Conservation (phyloP, 2,888 invertebrate genomes). For the Melinaea menophilus region DNA sequence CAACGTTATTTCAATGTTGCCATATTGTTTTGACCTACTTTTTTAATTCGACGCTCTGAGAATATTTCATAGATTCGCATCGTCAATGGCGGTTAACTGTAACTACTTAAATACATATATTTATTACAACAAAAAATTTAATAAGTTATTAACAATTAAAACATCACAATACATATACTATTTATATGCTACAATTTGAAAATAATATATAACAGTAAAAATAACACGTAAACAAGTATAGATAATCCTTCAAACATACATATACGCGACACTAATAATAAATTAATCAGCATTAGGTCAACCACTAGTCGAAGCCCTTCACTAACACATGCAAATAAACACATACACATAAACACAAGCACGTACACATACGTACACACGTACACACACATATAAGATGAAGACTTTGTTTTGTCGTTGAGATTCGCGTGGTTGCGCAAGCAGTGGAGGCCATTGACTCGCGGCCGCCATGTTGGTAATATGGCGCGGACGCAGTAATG, state of each 20-base stretch:
- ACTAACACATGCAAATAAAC: slow-evolving; percentile 47
- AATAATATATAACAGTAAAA: too few relatives aligned
- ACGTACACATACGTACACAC: slow-evolving; percentile 15
- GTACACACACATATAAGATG: slow-evolving; percentile 45
- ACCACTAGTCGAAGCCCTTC: slow-evolving; percentile 65
- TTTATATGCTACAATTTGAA: too few relatives aligned
- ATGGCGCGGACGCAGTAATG: slow-evolving; percentile 52
- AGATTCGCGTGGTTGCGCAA: slow-evolving; percentile 78
- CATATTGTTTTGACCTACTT: slow-evolving; percentile 35
- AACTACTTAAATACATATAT: too few relatives aligned
- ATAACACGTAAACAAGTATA: slow-evolving; percentile 22
- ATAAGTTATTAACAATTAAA: too few relatives aligned
- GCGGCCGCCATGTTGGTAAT: slow-evolving; percentile 59
- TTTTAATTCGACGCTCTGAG: slow-evolving; percentile 17
- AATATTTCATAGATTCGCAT: slow-evolving; percentile 10
- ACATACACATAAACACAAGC: slow-evolving; percentile 31
- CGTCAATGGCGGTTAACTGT: neutral
- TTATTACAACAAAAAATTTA: too few relatives aligned
- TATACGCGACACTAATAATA: slow-evolving; percentile 63
- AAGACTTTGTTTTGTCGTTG: slow-evolving; percentile 74
- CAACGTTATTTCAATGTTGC: slow-evolving; percentile 33
- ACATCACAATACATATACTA: too few relatives aligned
- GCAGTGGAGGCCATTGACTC: slow-evolving; percentile 76
- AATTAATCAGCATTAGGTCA: slow-evolving; percentile 66
- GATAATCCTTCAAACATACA: slow-evolving; percentile 47